phyloP scores from a whole-genome alignment of 2,888 invertebrate species.

The Callyntrura guangdongensis region DNA sequence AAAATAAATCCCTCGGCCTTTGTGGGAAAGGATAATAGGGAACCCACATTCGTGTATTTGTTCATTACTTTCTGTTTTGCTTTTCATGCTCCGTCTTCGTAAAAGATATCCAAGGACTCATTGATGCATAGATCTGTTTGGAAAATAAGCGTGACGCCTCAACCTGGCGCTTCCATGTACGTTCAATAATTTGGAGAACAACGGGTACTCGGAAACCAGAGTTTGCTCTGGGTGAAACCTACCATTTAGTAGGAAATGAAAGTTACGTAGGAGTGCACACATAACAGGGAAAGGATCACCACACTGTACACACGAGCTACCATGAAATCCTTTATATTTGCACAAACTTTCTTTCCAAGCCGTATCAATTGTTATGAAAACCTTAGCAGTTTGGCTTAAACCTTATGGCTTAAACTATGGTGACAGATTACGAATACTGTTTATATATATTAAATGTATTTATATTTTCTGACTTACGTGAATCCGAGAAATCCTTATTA shows the following conservation, averaged over 20 bases:
- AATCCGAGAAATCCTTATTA: constrained; percentile 57
- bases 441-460: background rate
- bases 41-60: background rate
- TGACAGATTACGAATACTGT: background rate
- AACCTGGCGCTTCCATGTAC: too few species aligned
- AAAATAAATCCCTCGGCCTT: constrained; percentile 26
- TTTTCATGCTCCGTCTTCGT: background rate
- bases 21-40: constrained; percentile 4
- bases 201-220: too few species aligned
- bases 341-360: background rate
- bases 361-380: background rate
- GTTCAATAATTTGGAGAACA: too few species aligned
- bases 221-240: too few species aligned
- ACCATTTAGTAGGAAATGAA: too few species aligned
- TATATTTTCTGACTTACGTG: constrained; percentile 54
- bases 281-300: too few species aligned
- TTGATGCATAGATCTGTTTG: background rate
- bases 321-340: too few species aligned
- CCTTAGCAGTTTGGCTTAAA: background rate
- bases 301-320: background rate
- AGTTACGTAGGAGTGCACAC: too few species aligned
- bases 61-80: background rate
- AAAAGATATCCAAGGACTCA: background rate
- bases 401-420: background rate
- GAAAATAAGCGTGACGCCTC: too few species aligned